Conservation (phyloP, 1,140 invertebrate species). For the Homalodisca vitripennis region DNA sequence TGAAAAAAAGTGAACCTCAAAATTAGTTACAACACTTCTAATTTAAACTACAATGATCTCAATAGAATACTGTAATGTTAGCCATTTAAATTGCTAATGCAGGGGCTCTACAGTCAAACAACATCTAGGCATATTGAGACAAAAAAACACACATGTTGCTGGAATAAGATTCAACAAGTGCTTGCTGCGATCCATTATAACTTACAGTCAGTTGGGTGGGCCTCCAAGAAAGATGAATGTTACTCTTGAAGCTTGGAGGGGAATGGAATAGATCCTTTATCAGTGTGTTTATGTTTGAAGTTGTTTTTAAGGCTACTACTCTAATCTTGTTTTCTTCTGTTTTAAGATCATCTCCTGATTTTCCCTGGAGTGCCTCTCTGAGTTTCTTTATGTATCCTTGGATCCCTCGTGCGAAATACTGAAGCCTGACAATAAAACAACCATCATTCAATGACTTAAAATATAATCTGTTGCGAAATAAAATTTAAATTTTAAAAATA, state of each 20-base stretch:
- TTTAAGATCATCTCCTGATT: conserved; percentile 69
- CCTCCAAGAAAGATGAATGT: conserved; percentile 85
- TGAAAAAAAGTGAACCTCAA: too few species aligned
- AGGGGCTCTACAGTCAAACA: too few species aligned
- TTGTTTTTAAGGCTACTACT: conserved; percentile 82
- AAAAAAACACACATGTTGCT: too few species aligned
- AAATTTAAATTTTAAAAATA: too few species aligned
- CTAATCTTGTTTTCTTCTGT: conserved; percentile 83
- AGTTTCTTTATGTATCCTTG: conserved; percentile 91
- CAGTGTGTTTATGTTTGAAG: conserved; percentile 89
- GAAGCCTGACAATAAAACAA: conserved; percentile 69
- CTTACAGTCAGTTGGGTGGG: conserved; percentile 45
- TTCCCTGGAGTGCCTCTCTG: conserved; percentile 80
- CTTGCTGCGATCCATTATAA: too few species aligned
- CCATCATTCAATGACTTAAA: conserved; percentile 29
- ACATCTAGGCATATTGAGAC: too few species aligned
- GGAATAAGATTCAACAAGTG: too few species aligned
- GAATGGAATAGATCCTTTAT: conserved; percentile 95
- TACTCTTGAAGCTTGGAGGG: conserved; percentile 88
- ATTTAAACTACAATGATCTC: too few species aligned
- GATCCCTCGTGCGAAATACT: conserved; percentile 89
- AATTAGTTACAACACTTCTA: too few species aligned
- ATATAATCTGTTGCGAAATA: too few species aligned
- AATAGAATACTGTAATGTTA: too few species aligned
- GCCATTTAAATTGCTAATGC: too few species aligned